A percentile compares a stretch with the other conserved stretches of the same genome.
Conservation (phyloP, 1,140 invertebrate species). For the Stegodyphus mimosarum region DNA sequence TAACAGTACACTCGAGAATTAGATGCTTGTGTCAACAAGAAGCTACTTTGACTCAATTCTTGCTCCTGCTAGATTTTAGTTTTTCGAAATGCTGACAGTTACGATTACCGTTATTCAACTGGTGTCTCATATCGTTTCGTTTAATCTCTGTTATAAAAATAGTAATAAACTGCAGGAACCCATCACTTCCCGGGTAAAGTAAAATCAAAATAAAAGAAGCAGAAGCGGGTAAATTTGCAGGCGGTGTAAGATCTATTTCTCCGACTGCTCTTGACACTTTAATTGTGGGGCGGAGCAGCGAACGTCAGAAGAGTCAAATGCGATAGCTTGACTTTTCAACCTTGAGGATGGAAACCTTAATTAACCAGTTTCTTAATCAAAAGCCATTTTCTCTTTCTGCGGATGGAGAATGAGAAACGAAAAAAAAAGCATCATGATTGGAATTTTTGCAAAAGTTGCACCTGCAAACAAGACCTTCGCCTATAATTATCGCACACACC, state of each 20-base stretch:
- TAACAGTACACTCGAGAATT: too few species aligned
- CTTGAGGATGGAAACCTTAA: slow-evolving; percentile 50
- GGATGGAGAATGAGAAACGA: slow-evolving; percentile 1
- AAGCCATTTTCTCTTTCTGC: slow-evolving; percentile 19
- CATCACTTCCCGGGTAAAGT: too few species aligned
- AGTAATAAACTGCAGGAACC: too few species aligned
- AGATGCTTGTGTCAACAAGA: too few species aligned
- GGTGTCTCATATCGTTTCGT: too few species aligned
- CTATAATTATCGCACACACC: slow-evolving; percentile 54
- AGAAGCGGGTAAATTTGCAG: slow-evolving; percentile 7
- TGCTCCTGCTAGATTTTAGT: too few species aligned
- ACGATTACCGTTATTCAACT: too few species aligned
- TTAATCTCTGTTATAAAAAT: too few species aligned
- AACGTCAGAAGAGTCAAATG: slow-evolving; percentile 38
- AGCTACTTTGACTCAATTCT: too few species aligned
- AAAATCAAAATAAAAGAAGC: neutral
- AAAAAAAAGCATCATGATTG: slow-evolving; percentile 43
- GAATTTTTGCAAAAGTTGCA: slow-evolving; percentile 55
- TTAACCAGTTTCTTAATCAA: slow-evolving; percentile 56
- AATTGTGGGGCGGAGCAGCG: slow-evolving; percentile 48
- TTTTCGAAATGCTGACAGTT: too few species aligned
- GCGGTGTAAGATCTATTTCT: slow-evolving; percentile 7
- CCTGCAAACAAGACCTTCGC: slow-evolving; percentile 43
- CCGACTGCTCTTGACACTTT: slow-evolving; percentile 35
- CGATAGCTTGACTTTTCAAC: slow-evolving; percentile 27